Percentiles rank a stretch among this genome's conserved stretches.
Conservation (phyloP, 2,888 invertebrate species). For the Epicampocera succincta region DNA sequence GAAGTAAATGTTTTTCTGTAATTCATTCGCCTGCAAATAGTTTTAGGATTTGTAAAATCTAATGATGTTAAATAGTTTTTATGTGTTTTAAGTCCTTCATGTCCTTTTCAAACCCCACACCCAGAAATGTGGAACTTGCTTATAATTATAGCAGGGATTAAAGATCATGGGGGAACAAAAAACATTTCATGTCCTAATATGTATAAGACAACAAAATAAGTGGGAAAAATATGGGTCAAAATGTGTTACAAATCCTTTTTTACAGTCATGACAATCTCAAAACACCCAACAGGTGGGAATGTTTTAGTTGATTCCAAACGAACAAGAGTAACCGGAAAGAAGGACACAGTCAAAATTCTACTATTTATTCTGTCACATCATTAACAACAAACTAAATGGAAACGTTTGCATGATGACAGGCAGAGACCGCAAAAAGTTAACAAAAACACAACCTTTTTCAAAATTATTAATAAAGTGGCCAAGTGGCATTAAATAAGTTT, state of each 20-base stretch:
- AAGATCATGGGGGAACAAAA: not conserved
- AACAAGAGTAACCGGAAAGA: slow-evolving; percentile 46
- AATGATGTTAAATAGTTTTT: no score
- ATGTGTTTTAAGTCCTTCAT: no score
- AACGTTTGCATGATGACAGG: slow-evolving; percentile 55
- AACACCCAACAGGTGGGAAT: slow-evolving; percentile 53
- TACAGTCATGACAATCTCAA: slow-evolving; percentile 62
- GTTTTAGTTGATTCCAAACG: not conserved
- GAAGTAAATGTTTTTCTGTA: no score
- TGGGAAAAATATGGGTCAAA: not conserved
- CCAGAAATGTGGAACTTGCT: not conserved
- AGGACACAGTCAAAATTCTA: slow-evolving; percentile 62
- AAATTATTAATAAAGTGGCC: slow-evolving; percentile 39
- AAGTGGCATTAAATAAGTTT: slow-evolving; percentile 14
- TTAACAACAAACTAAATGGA: slow-evolving; percentile 54
- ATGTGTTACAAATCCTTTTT: slow-evolving; percentile 38
- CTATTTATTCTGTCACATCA: slow-evolving; percentile 28
- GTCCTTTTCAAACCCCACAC: no score
- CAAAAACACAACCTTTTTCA: slow-evolving; percentile 19
- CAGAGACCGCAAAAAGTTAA: slow-evolving; percentile 37
- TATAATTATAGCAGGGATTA: slow-evolving; percentile 4
- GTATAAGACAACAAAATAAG: not conserved
- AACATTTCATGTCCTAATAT: not conserved
- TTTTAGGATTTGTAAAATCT: no score
- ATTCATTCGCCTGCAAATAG: no score